Percentiles rank a stretch among this genome's conserved stretches.
These are phyloP conservation scores for Meghimatium bilineatum DNA, from an alignment of 2,888 invertebrate genomes.

Conservation along the genomic window DNA sequence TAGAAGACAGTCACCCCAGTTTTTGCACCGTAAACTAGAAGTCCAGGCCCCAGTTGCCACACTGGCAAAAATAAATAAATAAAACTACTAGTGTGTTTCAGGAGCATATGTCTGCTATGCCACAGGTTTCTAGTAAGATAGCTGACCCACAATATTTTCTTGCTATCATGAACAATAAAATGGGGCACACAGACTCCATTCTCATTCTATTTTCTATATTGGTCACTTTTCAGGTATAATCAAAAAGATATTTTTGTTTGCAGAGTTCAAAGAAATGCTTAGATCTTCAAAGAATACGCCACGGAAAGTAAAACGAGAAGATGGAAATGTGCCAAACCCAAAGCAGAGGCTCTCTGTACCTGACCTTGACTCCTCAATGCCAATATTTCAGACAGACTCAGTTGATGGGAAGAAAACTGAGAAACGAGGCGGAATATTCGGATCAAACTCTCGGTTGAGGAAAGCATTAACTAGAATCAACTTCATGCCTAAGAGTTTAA, in stretches of 20 bases:
- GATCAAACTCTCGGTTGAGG: constrained; percentile 90
- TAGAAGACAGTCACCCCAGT: too few species aligned
- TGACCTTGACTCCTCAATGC: constrained; percentile 80
- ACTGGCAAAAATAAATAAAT: too few species aligned
- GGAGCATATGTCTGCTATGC: too few species aligned
- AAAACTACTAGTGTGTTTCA: too few species aligned
- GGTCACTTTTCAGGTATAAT: too few species aligned
- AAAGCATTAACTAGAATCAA: constrained; percentile 91
- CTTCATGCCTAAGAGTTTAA: constrained; percentile 79
- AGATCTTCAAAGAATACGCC: constrained; percentile 87
- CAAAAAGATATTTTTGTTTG: not conserved
- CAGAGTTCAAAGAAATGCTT: constrained; percentile 84
- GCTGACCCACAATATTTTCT: too few species aligned
- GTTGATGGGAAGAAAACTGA: constrained; percentile 75
- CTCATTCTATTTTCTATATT: too few species aligned
- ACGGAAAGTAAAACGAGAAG: constrained; percentile 83
- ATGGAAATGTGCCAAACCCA: constrained; percentile 80
- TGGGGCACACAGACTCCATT: too few species aligned
- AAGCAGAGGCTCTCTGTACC: constrained; percentile 86
- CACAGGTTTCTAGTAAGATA: too few species aligned
- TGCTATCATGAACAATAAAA: too few species aligned
- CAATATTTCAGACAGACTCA: constrained; percentile 39
- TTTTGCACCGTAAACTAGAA: too few species aligned
- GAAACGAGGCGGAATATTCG: constrained; percentile 82
- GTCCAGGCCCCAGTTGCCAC: too few species aligned